Conservation (phyloP, 2,113 vertebrate species). For the Cariama cristata region DNA sequence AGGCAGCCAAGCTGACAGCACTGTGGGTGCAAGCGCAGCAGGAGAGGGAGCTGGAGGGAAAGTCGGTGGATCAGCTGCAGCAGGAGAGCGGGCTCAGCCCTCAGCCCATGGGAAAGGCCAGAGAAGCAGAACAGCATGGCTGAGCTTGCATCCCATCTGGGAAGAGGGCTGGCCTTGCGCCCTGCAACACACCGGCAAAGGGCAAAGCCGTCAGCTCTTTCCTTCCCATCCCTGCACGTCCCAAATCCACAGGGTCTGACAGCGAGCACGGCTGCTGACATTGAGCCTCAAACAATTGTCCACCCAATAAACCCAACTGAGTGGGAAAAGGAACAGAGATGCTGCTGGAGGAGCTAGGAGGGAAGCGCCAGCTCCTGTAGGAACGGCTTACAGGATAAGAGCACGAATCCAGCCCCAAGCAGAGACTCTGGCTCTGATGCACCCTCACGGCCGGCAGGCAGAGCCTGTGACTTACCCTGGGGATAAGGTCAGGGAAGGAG, state of each 20-base stretch:
- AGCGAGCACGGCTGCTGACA: rapidly evolving
- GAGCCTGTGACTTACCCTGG: background rate
- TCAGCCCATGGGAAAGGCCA: background rate
- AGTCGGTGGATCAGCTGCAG: background rate
- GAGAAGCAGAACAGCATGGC: background rate
- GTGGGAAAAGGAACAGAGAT: background rate
- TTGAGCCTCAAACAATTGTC: rapidly evolving
- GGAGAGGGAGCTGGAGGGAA: background rate
- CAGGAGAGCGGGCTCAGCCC: background rate
- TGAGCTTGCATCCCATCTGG: background rate
- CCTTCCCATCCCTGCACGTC: background rate
- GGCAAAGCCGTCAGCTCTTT: background rate
- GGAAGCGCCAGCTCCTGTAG: background rate
- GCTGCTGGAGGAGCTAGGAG: background rate
- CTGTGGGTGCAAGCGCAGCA: rapidly evolving
- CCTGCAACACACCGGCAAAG: background rate
- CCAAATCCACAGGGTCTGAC: background rate
- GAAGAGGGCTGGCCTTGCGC: background rate
- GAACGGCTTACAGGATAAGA: background rate
- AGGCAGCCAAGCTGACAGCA: background rate
- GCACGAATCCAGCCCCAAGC: background rate
- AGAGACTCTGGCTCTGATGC: background rate
- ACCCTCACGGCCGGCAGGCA: background rate
- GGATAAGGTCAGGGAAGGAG: background rate
- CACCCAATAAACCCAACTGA: background rate